Evolutionary conservation across 1,140 invertebrate genomes (phyloP), one percentile per base, ranked within the genome.

Genomic region (Eueides isabella): DNA sequence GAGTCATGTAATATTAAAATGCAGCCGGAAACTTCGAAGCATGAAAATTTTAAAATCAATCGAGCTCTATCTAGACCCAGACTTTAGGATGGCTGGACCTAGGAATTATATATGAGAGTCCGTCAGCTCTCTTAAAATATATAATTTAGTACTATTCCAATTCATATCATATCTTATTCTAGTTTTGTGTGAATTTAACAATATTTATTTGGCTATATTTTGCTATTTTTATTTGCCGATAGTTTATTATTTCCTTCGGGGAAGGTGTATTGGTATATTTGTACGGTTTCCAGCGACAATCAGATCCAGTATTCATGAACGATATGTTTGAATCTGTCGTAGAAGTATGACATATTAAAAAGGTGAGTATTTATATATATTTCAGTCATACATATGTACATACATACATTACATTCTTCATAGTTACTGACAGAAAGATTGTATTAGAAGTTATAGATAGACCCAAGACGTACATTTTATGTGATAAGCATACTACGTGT

Each of bases 21-120:
- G 28, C 19, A 33, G 14, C 28, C 23, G 48, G 48, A 11, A 67
- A 61, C 44, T 69, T 61, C 6, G 44, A 61, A 31, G 33, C 48
- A 61, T 61, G 66, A 69, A 69, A 61, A 61, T 33, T 69, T 69
- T 44, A 61, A 33, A 55, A 69, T 69, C 67, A 41, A 61, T 61
- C 23, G 67, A 55, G 48, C 7, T 55, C 28, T 9, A 33, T 48
- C 23, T 30, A 33, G 65, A 44, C 1, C 30, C 41, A 67, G 41
- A 28, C 33, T 55, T 11, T 55, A 55, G 19, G 38, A 67, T 29
- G 19, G 48, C 41, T 55, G 67, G 67, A 69, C 23, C 41, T 69
- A 29, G 48, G 67, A 69, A 69, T 69, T 61, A 69, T 69, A 61
- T 55, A 69, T 69, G 29, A 69, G 67, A 28, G 30, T 69, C 48